phyloP scores from a whole-genome alignment of 1,140 invertebrate genomes.

The Brachionus manjavacas region DNA sequence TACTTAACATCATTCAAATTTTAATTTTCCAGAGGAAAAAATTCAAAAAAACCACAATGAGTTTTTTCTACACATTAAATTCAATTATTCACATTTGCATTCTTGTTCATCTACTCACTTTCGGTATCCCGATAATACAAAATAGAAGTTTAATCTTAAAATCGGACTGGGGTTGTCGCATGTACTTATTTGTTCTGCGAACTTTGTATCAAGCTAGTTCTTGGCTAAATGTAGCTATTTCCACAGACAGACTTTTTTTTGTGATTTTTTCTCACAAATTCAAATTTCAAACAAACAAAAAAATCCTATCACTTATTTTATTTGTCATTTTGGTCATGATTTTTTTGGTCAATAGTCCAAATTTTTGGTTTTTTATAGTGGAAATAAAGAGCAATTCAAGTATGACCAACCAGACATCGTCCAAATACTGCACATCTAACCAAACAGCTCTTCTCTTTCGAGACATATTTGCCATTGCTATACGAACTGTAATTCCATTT shows the following conservation, averaged over 20 bases:
- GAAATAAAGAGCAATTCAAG: not conserved
- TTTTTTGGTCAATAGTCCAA: not conserved
- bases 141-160: not conserved
- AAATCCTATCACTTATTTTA: not conserved
- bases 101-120: not conserved
- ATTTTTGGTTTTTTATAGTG: not conserved
- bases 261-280: not conserved
- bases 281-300: not conserved
- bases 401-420: not conserved
- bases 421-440: conserved; percentile 1
- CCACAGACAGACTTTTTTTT: not conserved
- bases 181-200: not conserved
- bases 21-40: not conserved
- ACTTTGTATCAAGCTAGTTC: not conserved
- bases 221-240: not conserved
- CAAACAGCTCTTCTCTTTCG: not conserved
- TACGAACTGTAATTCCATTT: not conserved
- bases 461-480: conserved; percentile 17
- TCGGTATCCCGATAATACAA: not conserved
- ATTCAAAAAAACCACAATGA: not conserved
- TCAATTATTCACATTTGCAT: not conserved
- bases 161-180: not conserved
- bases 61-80: conserved; percentile 1
- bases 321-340: not conserved
- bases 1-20: not conserved